Conservation (phyloP, 1,140 invertebrate species). For the Halictus rubicundus region DNA sequence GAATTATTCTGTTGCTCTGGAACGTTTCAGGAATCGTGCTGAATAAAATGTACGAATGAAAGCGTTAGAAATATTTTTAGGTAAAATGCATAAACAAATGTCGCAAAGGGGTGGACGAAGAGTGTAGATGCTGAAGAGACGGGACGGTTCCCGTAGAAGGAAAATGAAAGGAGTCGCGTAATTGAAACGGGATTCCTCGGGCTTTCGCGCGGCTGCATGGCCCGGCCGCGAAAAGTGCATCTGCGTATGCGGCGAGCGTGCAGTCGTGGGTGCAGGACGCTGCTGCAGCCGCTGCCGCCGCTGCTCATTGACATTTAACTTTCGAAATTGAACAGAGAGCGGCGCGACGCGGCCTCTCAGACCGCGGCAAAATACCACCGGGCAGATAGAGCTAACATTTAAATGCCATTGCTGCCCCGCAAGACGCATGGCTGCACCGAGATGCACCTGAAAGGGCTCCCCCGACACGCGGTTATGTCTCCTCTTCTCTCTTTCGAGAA, state of each 20-base stretch:
- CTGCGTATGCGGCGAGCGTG: conserved; percentile 25
- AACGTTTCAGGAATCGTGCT: too few species aligned
- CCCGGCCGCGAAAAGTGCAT: conserved; percentile 26
- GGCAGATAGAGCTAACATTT: conserved; percentile 72
- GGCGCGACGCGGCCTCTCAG: conserved; percentile 50
- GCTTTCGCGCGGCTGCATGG: not conserved
- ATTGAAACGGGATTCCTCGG: not conserved
- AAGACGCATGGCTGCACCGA: conserved; percentile 46
- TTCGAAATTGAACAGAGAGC: conserved; percentile 70
- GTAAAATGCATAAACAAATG: too few species aligned
- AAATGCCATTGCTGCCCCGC: conserved; percentile 67
- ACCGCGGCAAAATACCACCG: conserved; percentile 67
- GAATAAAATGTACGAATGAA: too few species aligned
- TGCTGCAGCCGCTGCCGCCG: not conserved
- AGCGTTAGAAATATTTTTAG: too few species aligned
- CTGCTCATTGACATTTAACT: conserved; percentile 73
- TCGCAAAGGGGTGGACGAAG: too few species aligned
- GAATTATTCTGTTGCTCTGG: too few species aligned
- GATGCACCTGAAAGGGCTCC: conserved; percentile 49
- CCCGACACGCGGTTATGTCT: conserved; percentile 5
- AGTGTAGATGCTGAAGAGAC: not conserved
- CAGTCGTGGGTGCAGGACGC: conserved; percentile 11
- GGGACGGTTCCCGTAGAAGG: not conserved
- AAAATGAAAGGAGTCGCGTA: too few species aligned
- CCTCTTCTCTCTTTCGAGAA: not conserved